Conservation (phyloP, 2,888 invertebrate genomes). For the Meiosimyza decipiens region DNA sequence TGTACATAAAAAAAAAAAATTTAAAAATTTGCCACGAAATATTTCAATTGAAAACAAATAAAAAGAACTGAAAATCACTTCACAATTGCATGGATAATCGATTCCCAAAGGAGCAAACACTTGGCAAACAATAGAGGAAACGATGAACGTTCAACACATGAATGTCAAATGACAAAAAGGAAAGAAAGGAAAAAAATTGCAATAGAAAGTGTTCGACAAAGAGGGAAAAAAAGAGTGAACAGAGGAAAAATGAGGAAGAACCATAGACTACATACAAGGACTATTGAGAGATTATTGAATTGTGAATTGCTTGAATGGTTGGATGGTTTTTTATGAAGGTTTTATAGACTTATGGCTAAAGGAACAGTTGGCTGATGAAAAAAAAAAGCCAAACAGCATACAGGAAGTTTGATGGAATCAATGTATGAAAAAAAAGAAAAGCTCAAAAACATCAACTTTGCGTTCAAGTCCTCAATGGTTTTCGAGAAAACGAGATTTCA, state of each 20-base stretch:
- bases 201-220: not conserved
- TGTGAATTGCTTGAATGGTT: slow-evolving; percentile 25
- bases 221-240: not conserved
- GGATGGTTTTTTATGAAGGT: not conserved
- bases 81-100: slow-evolving; percentile 66
- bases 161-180: slow-evolving; percentile 60
- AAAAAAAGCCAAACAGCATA: not conserved
- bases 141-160: slow-evolving; percentile 57
- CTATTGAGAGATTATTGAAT: slow-evolving; percentile 35
- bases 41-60: slow-evolving; percentile 26
- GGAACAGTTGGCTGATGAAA: not conserved
- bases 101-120: slow-evolving; percentile 66
- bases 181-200: slow-evolving; percentile 11
- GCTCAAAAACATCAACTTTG: too few species aligned
- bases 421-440: too few species aligned
- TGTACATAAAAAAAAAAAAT: not conserved
- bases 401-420: too few species aligned
- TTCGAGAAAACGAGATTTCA: not conserved
- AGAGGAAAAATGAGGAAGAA: not conserved
- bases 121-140: slow-evolving; percentile 46
- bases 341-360: too few species aligned
- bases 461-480: not conserved
- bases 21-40: slow-evolving; percentile 24
- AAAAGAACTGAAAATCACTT: slow-evolving; percentile 64
- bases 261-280: slow-evolving; percentile 14